Percentiles rank a stretch among this genome's conserved stretches.
Conservation (phyloP, 2,888 invertebrate species). For the Cyaniris semiargus region DNA sequence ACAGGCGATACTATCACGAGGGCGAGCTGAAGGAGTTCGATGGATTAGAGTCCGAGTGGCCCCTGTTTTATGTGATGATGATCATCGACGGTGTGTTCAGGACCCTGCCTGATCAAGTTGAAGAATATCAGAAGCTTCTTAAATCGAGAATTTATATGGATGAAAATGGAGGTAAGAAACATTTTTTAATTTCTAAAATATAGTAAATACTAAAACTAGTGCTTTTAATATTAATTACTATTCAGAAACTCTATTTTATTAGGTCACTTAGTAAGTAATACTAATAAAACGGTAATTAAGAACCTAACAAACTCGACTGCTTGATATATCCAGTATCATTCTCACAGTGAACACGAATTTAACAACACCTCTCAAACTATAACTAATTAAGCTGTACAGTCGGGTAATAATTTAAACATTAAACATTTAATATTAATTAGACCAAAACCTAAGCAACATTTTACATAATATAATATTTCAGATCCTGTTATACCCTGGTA, state of each 20-base stretch:
- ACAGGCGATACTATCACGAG: constrained; percentile 89
- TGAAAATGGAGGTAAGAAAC: constrained; percentile 84
- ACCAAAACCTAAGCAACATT: not conserved
- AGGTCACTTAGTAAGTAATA: constrained; percentile 25
- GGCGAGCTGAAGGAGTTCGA: constrained; percentile 98
- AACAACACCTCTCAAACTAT: not conserved
- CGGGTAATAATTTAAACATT: no score
- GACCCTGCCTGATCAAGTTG: constrained; percentile 92
- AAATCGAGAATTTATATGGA: constrained; percentile 91
- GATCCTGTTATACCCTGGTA: constrained; percentile 98
- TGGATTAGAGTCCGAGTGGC: constrained; percentile 98
- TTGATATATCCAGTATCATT: no score
- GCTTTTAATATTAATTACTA: no score
- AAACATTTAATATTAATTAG: not conserved
- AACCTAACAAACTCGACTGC: not conserved
- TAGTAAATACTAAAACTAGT: no score
- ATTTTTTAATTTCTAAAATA: not conserved
- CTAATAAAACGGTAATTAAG: constrained; percentile 1
- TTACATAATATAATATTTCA: constrained; percentile 54
- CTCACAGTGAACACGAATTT: no score
- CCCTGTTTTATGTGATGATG: constrained; percentile 96
- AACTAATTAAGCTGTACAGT: not conserved
- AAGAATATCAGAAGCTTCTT: constrained; percentile 92
- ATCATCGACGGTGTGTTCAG: constrained; percentile 97
- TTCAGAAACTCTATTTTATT: no score